Evolutionary conservation across 2,797 vertebrate species (phyloP).

Genomic region (Odontamblyopus rebecca): DNA sequence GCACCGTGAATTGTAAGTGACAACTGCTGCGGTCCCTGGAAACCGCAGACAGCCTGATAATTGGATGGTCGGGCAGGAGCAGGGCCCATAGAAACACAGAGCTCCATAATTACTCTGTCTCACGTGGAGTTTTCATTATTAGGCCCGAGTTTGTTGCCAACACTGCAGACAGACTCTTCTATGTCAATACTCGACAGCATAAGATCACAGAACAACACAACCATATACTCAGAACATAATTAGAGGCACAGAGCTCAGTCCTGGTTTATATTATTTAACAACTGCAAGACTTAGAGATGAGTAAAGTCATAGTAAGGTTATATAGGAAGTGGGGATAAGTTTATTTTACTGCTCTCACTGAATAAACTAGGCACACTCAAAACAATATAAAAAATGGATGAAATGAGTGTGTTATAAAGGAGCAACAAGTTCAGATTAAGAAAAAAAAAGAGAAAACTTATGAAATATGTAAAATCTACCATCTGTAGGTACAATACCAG

Average conservation of each 20-base stretch:
- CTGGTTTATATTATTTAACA: not conserved
- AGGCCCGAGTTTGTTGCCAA: constrained; percentile 31
- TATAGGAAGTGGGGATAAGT: not conserved
- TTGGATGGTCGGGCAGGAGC: constrained; percentile 61
- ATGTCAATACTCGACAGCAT: constrained; percentile 36
- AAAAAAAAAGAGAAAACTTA: no score
- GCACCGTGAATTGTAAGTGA: constrained; percentile 69
- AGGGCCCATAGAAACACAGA: constrained; percentile 59
- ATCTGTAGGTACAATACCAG: no score
- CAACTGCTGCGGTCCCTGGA: constrained; percentile 64
- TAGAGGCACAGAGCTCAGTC: constrained; percentile 38
- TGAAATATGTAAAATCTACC: no score
- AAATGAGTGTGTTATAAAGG: no score
- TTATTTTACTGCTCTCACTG: no score
- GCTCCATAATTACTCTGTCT: constrained; percentile 61
- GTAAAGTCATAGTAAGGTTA: not conserved
- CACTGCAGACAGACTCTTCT: constrained; percentile 46
- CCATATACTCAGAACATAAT: constrained; percentile 11
- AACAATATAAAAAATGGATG: not conserved
- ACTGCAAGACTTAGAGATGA: constrained; percentile 4
- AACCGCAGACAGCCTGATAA: constrained; percentile 66
- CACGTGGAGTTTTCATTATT: constrained; percentile 61
- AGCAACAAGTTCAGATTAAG: no score
- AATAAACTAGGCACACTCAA: not conserved
- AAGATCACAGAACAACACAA: constrained; percentile 28